Conservation (phyloP, 2,888 invertebrate genomes). For the Leptopilina myrica region DNA sequence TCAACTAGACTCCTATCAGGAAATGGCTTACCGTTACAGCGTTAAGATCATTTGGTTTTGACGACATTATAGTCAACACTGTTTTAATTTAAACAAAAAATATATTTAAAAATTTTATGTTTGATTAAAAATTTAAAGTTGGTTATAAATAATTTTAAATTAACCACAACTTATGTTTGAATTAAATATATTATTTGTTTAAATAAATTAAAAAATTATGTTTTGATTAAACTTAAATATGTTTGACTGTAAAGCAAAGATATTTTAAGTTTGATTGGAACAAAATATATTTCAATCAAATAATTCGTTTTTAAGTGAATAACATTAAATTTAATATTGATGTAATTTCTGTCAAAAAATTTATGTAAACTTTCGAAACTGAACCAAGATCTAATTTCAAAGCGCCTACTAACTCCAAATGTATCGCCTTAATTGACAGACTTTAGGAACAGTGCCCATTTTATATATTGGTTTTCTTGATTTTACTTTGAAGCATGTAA, state of each 20-base stretch:
- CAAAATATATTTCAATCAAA: too few species aligned
- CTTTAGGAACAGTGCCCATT: conserved; percentile 61
- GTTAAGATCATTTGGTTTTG: conserved; percentile 51
- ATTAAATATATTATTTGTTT: too few species aligned
- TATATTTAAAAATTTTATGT: too few species aligned
- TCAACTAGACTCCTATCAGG: conserved; percentile 47
- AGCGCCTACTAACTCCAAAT: conserved; percentile 64
- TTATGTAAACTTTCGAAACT: neutral
- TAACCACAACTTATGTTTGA: too few species aligned
- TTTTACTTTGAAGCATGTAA: conserved; percentile 55
- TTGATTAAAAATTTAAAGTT: too few species aligned
- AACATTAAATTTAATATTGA: neutral
- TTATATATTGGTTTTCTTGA: conserved; percentile 49
- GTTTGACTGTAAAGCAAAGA: too few species aligned
- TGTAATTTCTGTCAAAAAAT: conserved; percentile 44
- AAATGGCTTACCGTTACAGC: conserved; percentile 51
- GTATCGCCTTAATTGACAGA: conserved; percentile 63
- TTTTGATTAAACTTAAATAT: too few species aligned
- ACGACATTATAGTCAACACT: conserved; percentile 39
- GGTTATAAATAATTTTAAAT: too few species aligned
- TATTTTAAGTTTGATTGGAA: too few species aligned
- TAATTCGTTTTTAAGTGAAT: too few species aligned
- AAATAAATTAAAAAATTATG: too few species aligned
- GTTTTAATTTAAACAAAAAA: too few species aligned
- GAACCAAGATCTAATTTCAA: conserved; percentile 54